Evolutionary conservation across 2,888 invertebrate genomes (phyloP).

Genomic region (Stenolophus ochropezus): DNA sequence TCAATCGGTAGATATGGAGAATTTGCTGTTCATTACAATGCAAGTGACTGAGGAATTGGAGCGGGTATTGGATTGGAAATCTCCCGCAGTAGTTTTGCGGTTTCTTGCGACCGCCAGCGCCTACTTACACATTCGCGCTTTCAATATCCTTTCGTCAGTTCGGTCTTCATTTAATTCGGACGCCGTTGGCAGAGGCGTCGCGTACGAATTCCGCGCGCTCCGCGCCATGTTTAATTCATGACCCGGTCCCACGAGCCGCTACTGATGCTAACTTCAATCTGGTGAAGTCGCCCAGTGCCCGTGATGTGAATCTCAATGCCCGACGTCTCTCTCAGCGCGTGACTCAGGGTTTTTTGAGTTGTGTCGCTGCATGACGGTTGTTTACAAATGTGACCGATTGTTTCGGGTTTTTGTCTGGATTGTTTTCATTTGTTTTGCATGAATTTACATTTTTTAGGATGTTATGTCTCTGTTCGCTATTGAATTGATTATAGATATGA

Average conservation of each 20-base stretch:
- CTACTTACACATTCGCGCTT: conserved; percentile 36
- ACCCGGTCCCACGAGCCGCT: conserved; percentile 41
- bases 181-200: conserved; percentile 49
- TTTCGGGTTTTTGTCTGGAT: conserved; percentile 12
- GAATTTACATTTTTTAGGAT: conserved; percentile 12
- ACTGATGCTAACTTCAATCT: conserved; percentile 68
- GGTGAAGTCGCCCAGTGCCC: conserved; percentile 66
- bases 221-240: conserved; percentile 57
- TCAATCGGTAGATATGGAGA: too few relatives aligned
- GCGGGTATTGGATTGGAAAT: too few relatives aligned
- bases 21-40: too few relatives aligned
- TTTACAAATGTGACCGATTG: conserved; percentile 45
- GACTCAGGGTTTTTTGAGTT: conserved; percentile 45
- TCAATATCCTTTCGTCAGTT: conserved; percentile 58
- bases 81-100: too few relatives aligned
- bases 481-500: conserved; percentile 2
- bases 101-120: background rate
- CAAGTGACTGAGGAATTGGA: too few relatives aligned
- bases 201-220: conserved; percentile 50
- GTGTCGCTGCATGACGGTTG: conserved; percentile 1
- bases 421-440: conserved; percentile 23
- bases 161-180: conserved; percentile 58
- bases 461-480: background rate
- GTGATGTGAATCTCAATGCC: conserved; percentile 54
- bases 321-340: conserved; percentile 40